A percentile compares a stretch with the other conserved stretches of the same genome.
Conservation (phyloP, 2,797 vertebrate species). For the Phrynocephalus forsythii region DNA sequence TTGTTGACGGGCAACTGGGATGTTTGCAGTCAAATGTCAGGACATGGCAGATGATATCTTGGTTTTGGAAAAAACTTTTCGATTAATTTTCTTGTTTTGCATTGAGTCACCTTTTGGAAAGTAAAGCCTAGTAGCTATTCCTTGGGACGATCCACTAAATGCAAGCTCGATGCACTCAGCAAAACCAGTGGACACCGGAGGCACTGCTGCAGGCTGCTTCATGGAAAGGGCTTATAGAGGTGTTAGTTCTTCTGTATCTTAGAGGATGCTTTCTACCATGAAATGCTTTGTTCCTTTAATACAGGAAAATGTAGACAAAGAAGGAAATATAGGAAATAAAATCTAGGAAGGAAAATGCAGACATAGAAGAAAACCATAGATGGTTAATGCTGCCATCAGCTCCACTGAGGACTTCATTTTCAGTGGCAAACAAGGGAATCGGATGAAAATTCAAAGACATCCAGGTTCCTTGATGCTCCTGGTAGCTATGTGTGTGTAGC, state of each 20-base stretch:
- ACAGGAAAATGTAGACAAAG: conserved; percentile 38
- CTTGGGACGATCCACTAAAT: neutral
- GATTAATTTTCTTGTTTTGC: neutral
- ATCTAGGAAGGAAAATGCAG: no score
- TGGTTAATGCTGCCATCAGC: conserved; percentile 60
- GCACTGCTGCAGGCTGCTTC: neutral
- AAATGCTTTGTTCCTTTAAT: neutral
- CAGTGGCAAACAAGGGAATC: conserved; percentile 63
- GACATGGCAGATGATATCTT: neutral
- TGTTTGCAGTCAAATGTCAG: conserved; percentile 1
- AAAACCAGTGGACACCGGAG: neutral
- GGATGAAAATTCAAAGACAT: conserved; percentile 72
- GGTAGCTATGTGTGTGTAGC: conserved; percentile 60
- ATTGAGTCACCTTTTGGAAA: neutral
- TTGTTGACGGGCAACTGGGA: conserved; percentile 2
- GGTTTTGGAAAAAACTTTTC: neutral
- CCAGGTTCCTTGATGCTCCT: conserved; percentile 67
- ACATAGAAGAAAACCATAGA: conserved; percentile 66
- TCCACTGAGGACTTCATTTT: conserved; percentile 65
- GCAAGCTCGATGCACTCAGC: no score
- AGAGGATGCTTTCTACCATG: neutral
- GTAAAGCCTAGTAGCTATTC: neutral
- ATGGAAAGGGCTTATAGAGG: neutral
- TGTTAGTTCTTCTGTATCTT: neutral
- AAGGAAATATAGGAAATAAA: conserved; percentile 46